These are phyloP conservation scores for Mactromeris polynyma DNA, from an alignment of 2,888 invertebrate genomes.

Conservation along the genomic window DNA sequence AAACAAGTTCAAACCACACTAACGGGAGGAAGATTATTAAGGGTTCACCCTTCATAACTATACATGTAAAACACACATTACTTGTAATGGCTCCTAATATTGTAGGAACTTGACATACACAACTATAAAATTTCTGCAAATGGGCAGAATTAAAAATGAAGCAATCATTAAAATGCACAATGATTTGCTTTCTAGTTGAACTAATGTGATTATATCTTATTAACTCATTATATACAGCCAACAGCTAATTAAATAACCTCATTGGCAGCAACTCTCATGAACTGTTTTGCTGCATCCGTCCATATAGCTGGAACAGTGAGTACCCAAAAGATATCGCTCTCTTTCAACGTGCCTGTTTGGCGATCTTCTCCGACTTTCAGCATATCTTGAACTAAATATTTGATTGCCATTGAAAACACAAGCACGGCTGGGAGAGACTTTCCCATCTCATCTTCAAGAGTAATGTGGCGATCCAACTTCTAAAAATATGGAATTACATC, in stretches of 20 bases:
- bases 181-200: too few species aligned
- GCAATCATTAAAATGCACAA: too few species aligned
- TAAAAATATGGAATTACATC: not conserved
- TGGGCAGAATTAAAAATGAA: too few species aligned
- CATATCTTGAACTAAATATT: slow-evolving; percentile 21
- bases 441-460: slow-evolving; percentile 28
- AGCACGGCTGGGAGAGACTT: not conserved
- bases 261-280: slow-evolving; percentile 26
- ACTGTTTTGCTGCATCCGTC: slow-evolving; percentile 33
- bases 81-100: too few species aligned
- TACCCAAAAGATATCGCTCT: slow-evolving; percentile 13
- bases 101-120: too few species aligned
- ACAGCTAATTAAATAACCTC: too few species aligned
- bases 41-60: too few species aligned
- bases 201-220: not conserved
- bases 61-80: too few species aligned
- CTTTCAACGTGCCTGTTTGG: not conserved
- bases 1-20: too few species aligned
- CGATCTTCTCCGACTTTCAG: not conserved
- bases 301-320: slow-evolving; percentile 45
- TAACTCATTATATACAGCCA: too few species aligned
- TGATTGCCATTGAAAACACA: slow-evolving; percentile 29
- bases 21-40: too few species aligned
- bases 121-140: too few species aligned
- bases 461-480: not conserved